A percentile compares a stretch with the other conserved stretches of the same genome.
phyloP scores from a whole-genome alignment of 1,140 invertebrate species.

The Gryon sp. region DNA sequence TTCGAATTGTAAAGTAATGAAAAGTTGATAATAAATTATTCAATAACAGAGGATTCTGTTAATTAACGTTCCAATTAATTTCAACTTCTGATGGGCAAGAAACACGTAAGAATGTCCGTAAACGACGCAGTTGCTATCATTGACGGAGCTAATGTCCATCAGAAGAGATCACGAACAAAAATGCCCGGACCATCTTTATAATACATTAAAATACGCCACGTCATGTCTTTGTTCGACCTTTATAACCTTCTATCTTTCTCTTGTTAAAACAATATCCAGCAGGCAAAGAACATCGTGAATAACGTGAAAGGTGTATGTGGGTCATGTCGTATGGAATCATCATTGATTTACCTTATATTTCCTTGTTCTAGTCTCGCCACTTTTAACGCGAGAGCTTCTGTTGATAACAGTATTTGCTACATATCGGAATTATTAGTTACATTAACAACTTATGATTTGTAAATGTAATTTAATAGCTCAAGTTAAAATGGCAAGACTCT shows the following conservation, averaged over 20 bases:
- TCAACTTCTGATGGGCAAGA: too few species aligned
- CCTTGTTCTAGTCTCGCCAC: not conserved
- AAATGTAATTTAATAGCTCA: constrained; percentile 38
- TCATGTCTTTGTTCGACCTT: constrained; percentile 22
- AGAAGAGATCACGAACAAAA: too few species aligned
- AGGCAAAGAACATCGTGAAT: constrained; percentile 8
- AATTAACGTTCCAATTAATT: too few species aligned
- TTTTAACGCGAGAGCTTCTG: constrained; percentile 38
- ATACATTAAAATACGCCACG: constrained; percentile 8
- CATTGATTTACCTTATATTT: constrained; percentile 45
- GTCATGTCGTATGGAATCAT: constrained; percentile 37
- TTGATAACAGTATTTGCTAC: too few species aligned
- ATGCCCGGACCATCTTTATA: not conserved
- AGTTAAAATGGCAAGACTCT: constrained; percentile 21
- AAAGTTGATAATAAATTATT: too few species aligned
- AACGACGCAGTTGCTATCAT: too few species aligned
- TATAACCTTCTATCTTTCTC: constrained; percentile 21
- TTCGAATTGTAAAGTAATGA: too few species aligned
- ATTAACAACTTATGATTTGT: too few species aligned
- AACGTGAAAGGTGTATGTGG: constrained; percentile 37
- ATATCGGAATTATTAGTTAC: too few species aligned
- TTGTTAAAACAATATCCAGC: constrained; percentile 20
- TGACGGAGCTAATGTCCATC: too few species aligned
- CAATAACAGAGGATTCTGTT: too few species aligned
- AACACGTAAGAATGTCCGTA: too few species aligned